Base-by-base conservation (phyloP, 2,888 invertebrate genomes). In the Coleophora flavipennella region DNA sequence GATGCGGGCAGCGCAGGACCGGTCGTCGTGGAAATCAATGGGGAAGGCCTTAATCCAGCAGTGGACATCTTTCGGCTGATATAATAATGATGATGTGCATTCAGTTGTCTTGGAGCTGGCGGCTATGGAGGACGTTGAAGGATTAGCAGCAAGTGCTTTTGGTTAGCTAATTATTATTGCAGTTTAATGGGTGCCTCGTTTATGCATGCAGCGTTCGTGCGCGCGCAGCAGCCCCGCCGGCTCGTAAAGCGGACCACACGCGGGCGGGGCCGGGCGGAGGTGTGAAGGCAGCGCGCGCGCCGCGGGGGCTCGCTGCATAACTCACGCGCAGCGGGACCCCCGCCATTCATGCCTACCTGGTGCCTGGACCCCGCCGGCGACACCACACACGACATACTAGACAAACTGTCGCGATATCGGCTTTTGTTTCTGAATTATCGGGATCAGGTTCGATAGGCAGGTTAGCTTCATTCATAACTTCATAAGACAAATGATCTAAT, bases 181-280 rank as follows among this genome's bases (percentile, higher is more conserved):
- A 10, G n/a, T 31, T 31, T n/a, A 31, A n/a, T 29, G 29, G 2
- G 11, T 39, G 39, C 1, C 20, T 49, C 46, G 41, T 8, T 59
- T 35, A 60, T 41, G 59, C 59, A 67, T 69, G 47, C 2, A 10
- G 26, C 36, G 14, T 40, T 41, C 55, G 43, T 48, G 63, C 62
- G 67, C 67, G 59, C 67, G 75, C 70, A 69, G 76, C 74, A 76
- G 74, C 73, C 52, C 49, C 44, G 59, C 60, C 53, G 62, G 64
- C 67, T 73, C 80, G 76, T 80, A 80, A 80, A 80, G 60, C 67
- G 67, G 84, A 84, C 84, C 84, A 84, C 84, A 84, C 84, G 84
- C 84, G 83, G 80, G 69, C 72, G 77, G 77, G 81, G 83, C 83
- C 84, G 83, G 80, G 69, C 72, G 77, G 77, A 81, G 83, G 83